phyloP scores from a whole-genome alignment of 2,888 invertebrate species.

The Lasiommata megera region DNA sequence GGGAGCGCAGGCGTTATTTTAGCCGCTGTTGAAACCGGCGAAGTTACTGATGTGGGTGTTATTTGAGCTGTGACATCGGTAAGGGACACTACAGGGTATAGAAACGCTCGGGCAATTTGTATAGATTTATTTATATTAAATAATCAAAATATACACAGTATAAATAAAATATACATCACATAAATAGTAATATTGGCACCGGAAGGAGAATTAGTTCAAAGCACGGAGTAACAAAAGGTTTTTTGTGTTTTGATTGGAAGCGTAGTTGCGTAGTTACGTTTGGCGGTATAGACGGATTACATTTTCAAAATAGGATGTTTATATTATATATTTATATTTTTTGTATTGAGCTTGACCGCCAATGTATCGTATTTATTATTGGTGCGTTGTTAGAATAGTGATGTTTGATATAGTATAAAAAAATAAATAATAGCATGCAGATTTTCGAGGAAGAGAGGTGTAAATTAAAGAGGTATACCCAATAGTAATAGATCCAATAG shows the following conservation, averaged over 20 bases:
- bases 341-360: slow-evolving; percentile 75
- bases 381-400: slow-evolving; percentile 56
- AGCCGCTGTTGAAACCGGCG: slow-evolving; percentile 67
- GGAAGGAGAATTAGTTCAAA: slow-evolving; percentile 36
- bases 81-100: slow-evolving; percentile 67
- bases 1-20: slow-evolving; percentile 55
- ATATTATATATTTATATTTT: slow-evolving; percentile 77
- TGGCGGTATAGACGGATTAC: slow-evolving; percentile 42
- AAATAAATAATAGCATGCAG: slow-evolving; percentile 54
- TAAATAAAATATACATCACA: slow-evolving; percentile 41
- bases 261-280: slow-evolving; percentile 39
- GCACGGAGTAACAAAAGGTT: slow-evolving; percentile 45
- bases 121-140: slow-evolving; percentile 61
- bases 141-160: slow-evolving; percentile 47
- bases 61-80: slow-evolving; percentile 80
- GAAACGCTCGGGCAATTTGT: slow-evolving; percentile 42
- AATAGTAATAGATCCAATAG: slow-evolving; percentile 74
- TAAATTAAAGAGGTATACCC: slow-evolving; percentile 60
- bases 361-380: slow-evolving; percentile 69
- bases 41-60: slow-evolving; percentile 71
- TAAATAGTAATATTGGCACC: slow-evolving; percentile 46
- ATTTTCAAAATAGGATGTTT: slow-evolving; percentile 75
- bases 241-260: slow-evolving; percentile 63
- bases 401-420: slow-evolving; percentile 31
- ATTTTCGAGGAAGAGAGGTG: slow-evolving; percentile 41